Conservation (phyloP, 2,113 vertebrate species). For the Pedetes capensis region DNA sequence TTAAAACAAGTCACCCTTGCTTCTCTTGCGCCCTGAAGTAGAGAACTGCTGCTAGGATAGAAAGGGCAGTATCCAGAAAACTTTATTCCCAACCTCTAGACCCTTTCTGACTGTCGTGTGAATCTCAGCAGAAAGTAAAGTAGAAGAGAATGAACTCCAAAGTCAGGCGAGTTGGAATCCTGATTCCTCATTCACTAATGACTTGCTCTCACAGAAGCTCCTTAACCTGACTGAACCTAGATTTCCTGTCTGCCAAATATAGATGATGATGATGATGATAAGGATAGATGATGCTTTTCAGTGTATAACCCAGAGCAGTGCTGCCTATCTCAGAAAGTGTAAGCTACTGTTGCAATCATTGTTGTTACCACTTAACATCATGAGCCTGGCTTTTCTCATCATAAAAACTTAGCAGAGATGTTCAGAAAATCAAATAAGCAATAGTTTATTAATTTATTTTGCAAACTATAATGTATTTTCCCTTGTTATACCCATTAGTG, state of each 20-base stretch:
- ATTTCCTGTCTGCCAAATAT: neutral
- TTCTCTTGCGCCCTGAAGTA: neutral
- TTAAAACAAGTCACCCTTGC: neutral
- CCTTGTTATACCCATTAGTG: slow-evolving; percentile 36
- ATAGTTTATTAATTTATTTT: slow-evolving; percentile 44
- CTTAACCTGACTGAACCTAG: neutral
- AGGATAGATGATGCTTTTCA: neutral
- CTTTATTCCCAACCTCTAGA: neutral
- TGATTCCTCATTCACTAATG: neutral
- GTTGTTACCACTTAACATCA: neutral
- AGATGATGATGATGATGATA: neutral
- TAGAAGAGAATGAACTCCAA: neutral
- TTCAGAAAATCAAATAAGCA: slow-evolving; percentile 51
- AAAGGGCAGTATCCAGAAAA: neutral
- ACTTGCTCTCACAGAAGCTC: neutral
- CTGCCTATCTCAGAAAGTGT: neutral
- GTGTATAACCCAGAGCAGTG: neutral
- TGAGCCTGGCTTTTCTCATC: slow-evolving; percentile 49
- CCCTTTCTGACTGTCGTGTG: neutral
- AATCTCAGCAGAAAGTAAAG: neutral
- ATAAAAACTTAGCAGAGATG: slow-evolving; percentile 29
- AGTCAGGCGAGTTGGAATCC: neutral
- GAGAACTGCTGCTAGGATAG: neutral
- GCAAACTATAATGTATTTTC: slow-evolving; percentile 4
- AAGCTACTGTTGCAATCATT: neutral